phyloP scores from a whole-genome alignment of 2,797 vertebrate genomes.

The Enteromius treurensis region DNA sequence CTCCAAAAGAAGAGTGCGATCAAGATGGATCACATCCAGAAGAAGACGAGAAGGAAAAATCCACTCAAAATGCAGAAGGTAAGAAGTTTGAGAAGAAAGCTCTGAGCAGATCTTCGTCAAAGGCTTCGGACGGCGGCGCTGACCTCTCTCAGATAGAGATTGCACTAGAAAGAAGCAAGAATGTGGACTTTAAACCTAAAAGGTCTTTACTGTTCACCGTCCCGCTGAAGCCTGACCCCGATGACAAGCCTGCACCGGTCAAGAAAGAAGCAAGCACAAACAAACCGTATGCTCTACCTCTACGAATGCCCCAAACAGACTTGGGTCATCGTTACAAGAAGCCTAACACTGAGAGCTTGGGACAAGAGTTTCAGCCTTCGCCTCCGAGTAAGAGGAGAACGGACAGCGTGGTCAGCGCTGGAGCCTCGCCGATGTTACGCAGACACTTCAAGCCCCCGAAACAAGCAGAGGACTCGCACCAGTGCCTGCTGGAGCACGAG shows the following conservation, averaged over 20 bases:
- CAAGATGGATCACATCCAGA: background rate
- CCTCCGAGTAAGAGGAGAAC: slow-evolving; percentile 66
- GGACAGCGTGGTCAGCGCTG: slow-evolving; percentile 43
- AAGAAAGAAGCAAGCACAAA: slow-evolving; percentile 1
- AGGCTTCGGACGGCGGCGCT: background rate
- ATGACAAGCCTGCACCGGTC: slow-evolving; percentile 10
- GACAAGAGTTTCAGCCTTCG: slow-evolving; percentile 42
- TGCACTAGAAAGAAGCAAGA: slow-evolving; percentile 65
- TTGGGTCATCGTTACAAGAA: slow-evolving; percentile 54
- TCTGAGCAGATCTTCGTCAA: background rate
- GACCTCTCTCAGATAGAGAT: slow-evolving; percentile 24
- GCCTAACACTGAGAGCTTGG: slow-evolving; percentile 47
- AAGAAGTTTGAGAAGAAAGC: background rate
- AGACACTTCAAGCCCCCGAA: slow-evolving; percentile 71
- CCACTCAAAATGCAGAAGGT: background rate
- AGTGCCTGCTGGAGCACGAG: slow-evolving; percentile 84
- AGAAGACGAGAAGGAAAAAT: background rate
- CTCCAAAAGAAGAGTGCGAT: slow-evolving; percentile 18
- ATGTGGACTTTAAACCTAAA: slow-evolving; percentile 42
- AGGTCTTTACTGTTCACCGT: slow-evolving; percentile 58
- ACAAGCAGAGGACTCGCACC: slow-evolving; percentile 55
- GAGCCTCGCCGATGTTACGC: slow-evolving; percentile 72
- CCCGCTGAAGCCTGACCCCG: slow-evolving; percentile 20
- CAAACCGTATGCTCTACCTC: slow-evolving; percentile 83
- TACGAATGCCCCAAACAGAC: slow-evolving; percentile 75